A percentile compares a stretch with the other conserved stretches of the same genome.
These are phyloP conservation scores for Pachycephus smyrnensis DNA, from an alignment of 2,888 invertebrate species.

Conservation along the genomic window DNA sequence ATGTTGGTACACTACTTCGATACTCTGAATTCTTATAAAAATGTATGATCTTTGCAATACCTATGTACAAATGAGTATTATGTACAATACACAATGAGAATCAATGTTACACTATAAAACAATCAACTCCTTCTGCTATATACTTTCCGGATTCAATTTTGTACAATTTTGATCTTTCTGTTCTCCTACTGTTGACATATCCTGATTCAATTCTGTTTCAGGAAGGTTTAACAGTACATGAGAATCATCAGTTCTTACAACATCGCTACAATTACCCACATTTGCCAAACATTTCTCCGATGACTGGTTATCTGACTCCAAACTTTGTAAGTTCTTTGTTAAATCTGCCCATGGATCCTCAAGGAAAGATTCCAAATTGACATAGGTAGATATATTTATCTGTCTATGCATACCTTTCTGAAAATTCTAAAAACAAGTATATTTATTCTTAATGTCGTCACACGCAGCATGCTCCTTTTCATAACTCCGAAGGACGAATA, in stretches of 20 bases:
- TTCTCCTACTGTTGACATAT: neutral
- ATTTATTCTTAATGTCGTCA: neutral
- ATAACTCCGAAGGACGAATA: neutral
- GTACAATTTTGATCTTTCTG: neutral
- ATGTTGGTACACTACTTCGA: neutral
- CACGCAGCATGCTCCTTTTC: neutral
- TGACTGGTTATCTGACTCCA: neutral
- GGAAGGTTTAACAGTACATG: neutral
- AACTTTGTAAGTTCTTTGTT: neutral
- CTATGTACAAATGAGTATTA: conserved; percentile 24
- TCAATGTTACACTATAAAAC: neutral
- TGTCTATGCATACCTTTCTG: conserved; percentile 31
- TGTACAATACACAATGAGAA: neutral
- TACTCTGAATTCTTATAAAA: conserved; percentile 6
- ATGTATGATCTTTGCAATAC: conserved; percentile 22
- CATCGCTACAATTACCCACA: neutral
- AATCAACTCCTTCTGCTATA: neutral
- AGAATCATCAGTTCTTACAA: neutral
- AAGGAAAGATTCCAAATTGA: conserved; percentile 47
- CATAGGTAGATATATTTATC: conserved; percentile 43
- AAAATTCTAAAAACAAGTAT: conserved; percentile 35
- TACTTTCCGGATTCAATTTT: neutral
- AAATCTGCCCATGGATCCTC: conserved; percentile 58
- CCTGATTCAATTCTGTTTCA: neutral
- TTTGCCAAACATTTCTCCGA: neutral